Evolutionary conservation across 2,888 invertebrate genomes (phyloP).

Genomic region (Harpalus rubripes): DNA sequence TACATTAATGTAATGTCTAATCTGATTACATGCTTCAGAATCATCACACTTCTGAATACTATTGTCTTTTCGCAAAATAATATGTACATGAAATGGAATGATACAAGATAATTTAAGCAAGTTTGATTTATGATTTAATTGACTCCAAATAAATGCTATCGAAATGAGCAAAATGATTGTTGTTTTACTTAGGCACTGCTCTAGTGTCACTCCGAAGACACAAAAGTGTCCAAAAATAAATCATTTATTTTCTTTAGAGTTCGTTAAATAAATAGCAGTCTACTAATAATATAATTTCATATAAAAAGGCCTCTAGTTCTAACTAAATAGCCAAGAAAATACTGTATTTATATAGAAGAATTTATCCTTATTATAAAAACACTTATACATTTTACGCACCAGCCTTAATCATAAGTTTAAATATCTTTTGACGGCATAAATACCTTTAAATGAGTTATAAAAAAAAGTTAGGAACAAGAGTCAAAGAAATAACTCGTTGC

Average conservation of each 20-base stretch:
- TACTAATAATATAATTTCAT: slow-evolving; percentile 53
- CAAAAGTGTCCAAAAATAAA: slow-evolving; percentile 60
- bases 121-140: slow-evolving; percentile 41
- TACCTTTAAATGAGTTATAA: slow-evolving; percentile 14
- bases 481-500: slow-evolving; percentile 32
- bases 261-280: slow-evolving; percentile 58
- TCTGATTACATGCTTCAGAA: slow-evolving; percentile 43
- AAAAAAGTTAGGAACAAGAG: slow-evolving; percentile 24
- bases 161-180: slow-evolving; percentile 52
- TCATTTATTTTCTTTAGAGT: slow-evolving; percentile 51
- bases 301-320: slow-evolving; percentile 63
- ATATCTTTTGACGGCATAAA: slow-evolving; percentile 22
- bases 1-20: slow-evolving; percentile 47
- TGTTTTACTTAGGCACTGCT: slow-evolving; percentile 61
- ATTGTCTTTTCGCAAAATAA: slow-evolving; percentile 64
- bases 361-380: slow-evolving; percentile 54
- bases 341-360: slow-evolving; percentile 51
- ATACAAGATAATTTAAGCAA: slow-evolving; percentile 19
- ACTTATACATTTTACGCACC: slow-evolving; percentile 48
- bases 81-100: slow-evolving; percentile 57
- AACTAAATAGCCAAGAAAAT: slow-evolving; percentile 60
- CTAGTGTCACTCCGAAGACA: slow-evolving; percentile 58
- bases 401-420: slow-evolving; percentile 52
- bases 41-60: slow-evolving; percentile 51
- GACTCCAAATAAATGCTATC: slow-evolving; percentile 41